phyloP scores from a whole-genome alignment of 2,888 invertebrate genomes.

The Pollenia labialis region DNA sequence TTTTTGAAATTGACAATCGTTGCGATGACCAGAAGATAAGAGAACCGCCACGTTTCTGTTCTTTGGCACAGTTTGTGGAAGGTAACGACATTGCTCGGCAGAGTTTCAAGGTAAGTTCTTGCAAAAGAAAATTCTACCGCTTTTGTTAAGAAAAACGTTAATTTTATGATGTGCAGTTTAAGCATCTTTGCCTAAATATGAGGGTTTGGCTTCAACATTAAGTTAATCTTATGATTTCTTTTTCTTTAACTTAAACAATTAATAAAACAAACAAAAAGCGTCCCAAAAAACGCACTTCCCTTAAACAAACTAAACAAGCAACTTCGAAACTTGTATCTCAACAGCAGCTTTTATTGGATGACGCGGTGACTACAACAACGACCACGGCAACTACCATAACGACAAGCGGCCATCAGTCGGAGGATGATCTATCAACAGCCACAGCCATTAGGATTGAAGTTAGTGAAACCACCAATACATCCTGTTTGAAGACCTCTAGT shows the following conservation, averaged over 20 bases:
- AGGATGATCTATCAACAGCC: slow-evolving; percentile 79
- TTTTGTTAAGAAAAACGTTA: neutral
- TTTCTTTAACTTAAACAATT: slow-evolving; percentile 46
- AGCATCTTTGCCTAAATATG: slow-evolving; percentile 42
- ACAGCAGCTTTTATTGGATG: slow-evolving; percentile 80
- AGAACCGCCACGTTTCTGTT: slow-evolving; percentile 89
- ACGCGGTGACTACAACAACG: slow-evolving; percentile 72
- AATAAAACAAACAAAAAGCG: slow-evolving; percentile 76
- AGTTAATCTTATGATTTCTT: slow-evolving; percentile 53
- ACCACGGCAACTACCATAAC: slow-evolving; percentile 72
- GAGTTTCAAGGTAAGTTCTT: slow-evolving; percentile 87
- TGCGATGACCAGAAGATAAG: slow-evolving; percentile 84
- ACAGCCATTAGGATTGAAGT: slow-evolving; percentile 80
- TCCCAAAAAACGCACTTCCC: slow-evolving; percentile 81
- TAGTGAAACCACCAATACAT: slow-evolving; percentile 75
- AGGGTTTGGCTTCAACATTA: slow-evolving; percentile 37
- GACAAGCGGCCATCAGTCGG: slow-evolving; percentile 73
- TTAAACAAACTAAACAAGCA: slow-evolving; percentile 79
- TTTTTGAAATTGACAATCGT: slow-evolving; percentile 86
- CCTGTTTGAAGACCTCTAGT: slow-evolving; percentile 69
- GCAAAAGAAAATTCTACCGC: neutral
- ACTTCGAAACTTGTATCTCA: slow-evolving; percentile 81
- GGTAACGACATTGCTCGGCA: slow-evolving; percentile 92
- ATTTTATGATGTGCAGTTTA: slow-evolving; percentile 7
- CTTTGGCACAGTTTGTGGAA: slow-evolving; percentile 86